Evolutionary conservation across 2,888 invertebrate species (phyloP).

Genomic region (Caenorhabditis sp.): DNA sequence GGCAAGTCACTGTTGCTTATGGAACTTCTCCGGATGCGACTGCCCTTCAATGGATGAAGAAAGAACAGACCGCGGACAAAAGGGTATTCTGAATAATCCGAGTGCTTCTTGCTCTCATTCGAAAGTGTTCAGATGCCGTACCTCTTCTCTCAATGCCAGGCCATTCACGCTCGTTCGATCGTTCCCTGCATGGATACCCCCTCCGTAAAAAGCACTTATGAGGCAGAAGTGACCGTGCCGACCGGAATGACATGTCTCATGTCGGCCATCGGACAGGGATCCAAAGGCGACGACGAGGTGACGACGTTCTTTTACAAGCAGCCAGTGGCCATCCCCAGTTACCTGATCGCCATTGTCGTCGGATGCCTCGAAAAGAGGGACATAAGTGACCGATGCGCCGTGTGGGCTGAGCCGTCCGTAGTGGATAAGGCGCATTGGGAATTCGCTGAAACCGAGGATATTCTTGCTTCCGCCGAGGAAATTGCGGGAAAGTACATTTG

Average conservation of each 20-base stretch:
- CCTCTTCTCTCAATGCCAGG: constrained; percentile 73
- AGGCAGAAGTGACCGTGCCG: constrained; percentile 85
- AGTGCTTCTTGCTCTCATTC: neutral
- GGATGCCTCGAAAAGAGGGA: constrained; percentile 84
- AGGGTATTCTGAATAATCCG: constrained; percentile 82
- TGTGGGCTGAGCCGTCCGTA: constrained; percentile 91
- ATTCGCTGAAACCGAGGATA: constrained; percentile 84
- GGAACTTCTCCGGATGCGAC: constrained; percentile 79
- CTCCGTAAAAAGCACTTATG: constrained; percentile 89
- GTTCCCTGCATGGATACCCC: constrained; percentile 97
- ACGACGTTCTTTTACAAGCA: constrained; percentile 74
- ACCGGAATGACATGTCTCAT: constrained; percentile 87
- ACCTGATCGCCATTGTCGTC: constrained; percentile 90
- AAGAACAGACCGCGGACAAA: constrained; percentile 90
- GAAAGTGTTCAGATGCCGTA: constrained; percentile 58
- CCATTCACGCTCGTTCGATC: constrained; percentile 82
- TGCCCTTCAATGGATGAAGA: constrained; percentile 91
- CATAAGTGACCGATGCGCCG: constrained; percentile 82
- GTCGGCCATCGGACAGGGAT: constrained; percentile 84
- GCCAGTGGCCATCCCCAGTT: constrained; percentile 89
- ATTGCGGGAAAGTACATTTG: constrained; percentile 76
- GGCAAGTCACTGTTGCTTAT: constrained; percentile 68
- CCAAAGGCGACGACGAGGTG: constrained; percentile 65
- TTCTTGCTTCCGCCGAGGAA: constrained; percentile 65
- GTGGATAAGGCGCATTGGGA: constrained; percentile 90